Conservation (phyloP, 2,888 invertebrate species). For the Lacanobia wlatinum region DNA sequence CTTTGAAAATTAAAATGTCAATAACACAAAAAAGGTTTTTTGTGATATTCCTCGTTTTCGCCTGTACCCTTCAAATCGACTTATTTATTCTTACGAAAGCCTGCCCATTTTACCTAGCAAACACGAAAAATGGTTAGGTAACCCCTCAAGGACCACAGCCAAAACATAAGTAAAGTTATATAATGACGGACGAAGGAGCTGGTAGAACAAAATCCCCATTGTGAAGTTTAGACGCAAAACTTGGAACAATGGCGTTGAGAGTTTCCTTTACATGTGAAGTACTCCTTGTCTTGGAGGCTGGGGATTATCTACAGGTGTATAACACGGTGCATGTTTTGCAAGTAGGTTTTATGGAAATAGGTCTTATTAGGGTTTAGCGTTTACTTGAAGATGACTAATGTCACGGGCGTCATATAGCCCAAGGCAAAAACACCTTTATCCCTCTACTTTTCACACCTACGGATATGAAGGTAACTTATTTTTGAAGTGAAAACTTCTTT, state of each 20-base stretch:
- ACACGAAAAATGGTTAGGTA: too few species aligned
- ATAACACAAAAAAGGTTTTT: too few species aligned
- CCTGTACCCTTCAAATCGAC: too few species aligned
- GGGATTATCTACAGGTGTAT: conserved; percentile 14
- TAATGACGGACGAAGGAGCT: conserved; percentile 10
- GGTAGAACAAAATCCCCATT: conserved; percentile 35
- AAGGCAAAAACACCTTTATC: too few species aligned
- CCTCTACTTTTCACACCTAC: too few species aligned
- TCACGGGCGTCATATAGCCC: too few species aligned
- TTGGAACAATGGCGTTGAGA: conserved; percentile 33
- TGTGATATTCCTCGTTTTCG: too few species aligned
- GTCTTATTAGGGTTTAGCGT: neutral
- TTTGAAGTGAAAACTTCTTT: too few species aligned
- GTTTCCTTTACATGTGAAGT: conserved; percentile 25
- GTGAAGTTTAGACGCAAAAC: conserved; percentile 42
- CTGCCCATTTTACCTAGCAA: neutral
- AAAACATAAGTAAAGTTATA: conserved; percentile 10
- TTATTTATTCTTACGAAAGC: neutral
- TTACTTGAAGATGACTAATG: too few species aligned
- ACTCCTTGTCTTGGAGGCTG: conserved; percentile 13
- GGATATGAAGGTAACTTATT: too few species aligned
- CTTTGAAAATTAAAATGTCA: too few species aligned
- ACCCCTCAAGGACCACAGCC: neutral
- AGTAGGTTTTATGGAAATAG: too few species aligned
- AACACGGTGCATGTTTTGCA: conserved; percentile 1